A percentile compares a stretch with the other conserved stretches of the same genome.
These are phyloP conservation scores for Myripristis murdjan DNA, from an alignment of 2,797 vertebrate genomes.

Conservation along the genomic window DNA sequence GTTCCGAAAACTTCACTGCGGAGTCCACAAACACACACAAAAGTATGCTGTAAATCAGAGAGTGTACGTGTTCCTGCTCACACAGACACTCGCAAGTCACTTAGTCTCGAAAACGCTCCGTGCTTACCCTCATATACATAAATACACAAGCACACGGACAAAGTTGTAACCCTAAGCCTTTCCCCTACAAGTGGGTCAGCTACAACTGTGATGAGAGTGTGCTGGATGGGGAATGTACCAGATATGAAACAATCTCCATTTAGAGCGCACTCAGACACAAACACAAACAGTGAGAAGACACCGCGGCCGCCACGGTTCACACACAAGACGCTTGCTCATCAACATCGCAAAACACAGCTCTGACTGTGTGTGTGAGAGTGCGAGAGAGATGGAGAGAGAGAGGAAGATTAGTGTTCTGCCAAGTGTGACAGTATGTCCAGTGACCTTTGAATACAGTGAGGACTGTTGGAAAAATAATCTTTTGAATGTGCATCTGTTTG, in stretches of 20 bases:
- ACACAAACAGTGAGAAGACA: conserved; percentile 29
- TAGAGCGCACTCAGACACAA: conserved; percentile 17
- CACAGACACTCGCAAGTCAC: conserved; percentile 17
- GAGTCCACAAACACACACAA: conserved; percentile 51
- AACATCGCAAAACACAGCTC: conserved; percentile 22
- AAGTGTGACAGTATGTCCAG: background rate
- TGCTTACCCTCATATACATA: conserved; percentile 1
- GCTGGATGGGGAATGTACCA: conserved; percentile 64
- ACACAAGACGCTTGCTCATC: conserved; percentile 30
- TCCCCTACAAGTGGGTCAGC: conserved; percentile 61
- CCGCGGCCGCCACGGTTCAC: conserved; percentile 6
- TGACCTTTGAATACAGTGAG: background rate
- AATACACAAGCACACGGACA: conserved; percentile 13
- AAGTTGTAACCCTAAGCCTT: background rate
- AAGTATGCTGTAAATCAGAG: conserved; percentile 32
- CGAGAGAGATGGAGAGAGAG: conserved; percentile 4
- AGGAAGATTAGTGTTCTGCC: background rate
- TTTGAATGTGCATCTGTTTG: conserved; percentile 1
- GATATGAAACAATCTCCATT: conserved; percentile 65
- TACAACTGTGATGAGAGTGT: conserved; percentile 70
- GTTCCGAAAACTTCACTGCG: conserved; percentile 68
- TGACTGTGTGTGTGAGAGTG: conserved; percentile 5
- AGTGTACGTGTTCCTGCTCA: conserved; percentile 23
- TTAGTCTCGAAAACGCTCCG: conserved; percentile 33
- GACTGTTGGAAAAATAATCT: conserved; percentile 25